phyloP scores from a whole-genome alignment of 2,888 invertebrate species.

The Aphrophora alni region DNA sequence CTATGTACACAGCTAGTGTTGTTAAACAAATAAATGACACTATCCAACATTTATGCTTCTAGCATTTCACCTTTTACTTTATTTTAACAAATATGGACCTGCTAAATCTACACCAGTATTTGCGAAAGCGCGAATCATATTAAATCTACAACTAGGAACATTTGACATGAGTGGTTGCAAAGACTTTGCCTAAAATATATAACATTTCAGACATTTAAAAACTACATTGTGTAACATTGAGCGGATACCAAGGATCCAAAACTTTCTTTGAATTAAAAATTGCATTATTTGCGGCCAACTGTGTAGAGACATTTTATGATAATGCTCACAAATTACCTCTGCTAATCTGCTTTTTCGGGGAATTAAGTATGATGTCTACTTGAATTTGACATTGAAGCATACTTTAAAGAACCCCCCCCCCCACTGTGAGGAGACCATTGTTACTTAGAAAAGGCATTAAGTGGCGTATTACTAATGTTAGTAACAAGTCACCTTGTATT shows the following conservation, averaged over 20 bases:
- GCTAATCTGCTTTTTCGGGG: neutral
- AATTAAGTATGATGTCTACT: too few species aligned
- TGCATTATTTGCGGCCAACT: neutral
- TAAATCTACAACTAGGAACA: neutral
- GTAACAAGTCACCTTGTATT: too few species aligned
- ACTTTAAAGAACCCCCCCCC: neutral
- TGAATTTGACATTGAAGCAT: neutral
- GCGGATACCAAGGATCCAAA: neutral
- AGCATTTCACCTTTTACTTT: conserved; percentile 12
- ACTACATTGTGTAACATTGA: neutral
- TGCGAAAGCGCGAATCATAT: neutral
- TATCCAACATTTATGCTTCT: neutral
- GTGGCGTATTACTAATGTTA: neutral
- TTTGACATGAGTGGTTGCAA: conserved; percentile 11
- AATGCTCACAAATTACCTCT: neutral
- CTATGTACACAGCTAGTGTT: neutral
- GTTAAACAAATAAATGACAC: conserved; percentile 6
- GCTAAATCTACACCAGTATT: conserved; percentile 16
- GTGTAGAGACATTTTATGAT: conserved; percentile 7
- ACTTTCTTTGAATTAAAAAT: neutral
- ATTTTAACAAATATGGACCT: neutral
- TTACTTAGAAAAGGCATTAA: neutral
- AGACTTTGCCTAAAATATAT: neutral
- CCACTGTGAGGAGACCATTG: neutral
- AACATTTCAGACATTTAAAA: neutral